phyloP scores from a whole-genome alignment of 1,140 invertebrate genomes.

The Bursaphelenchus mucronatus region DNA sequence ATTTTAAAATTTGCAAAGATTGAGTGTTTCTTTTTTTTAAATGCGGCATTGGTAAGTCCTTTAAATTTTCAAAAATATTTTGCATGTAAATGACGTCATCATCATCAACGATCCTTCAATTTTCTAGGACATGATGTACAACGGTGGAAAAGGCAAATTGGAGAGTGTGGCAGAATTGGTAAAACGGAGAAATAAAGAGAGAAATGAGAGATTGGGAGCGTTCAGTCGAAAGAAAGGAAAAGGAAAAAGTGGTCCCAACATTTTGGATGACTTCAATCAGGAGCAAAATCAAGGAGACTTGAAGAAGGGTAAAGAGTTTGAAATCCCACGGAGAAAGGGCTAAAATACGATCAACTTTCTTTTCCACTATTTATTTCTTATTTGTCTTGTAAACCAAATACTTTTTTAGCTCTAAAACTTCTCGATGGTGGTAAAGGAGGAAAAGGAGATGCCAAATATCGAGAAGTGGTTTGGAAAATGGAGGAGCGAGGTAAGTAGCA shows the following conservation, averaged over 20 bases:
- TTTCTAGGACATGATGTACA: constrained; percentile 53
- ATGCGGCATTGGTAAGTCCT: too few species aligned
- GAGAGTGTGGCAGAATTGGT: constrained; percentile 57
- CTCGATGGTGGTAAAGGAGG: constrained; percentile 64
- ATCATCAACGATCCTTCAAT: constrained; percentile 2
- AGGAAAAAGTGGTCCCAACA: constrained; percentile 60
- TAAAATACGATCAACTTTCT: constrained; percentile 14
- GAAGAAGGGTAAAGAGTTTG: constrained; percentile 43
- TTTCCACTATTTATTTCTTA: too few species aligned
- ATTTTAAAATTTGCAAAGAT: neutral
- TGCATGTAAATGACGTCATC: neutral
- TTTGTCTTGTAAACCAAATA: neutral
- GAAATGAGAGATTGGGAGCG: constrained; percentile 57
- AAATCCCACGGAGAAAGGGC: neutral
- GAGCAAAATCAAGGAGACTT: constrained; percentile 52
- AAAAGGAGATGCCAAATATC: constrained; percentile 67
- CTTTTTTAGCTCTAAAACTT: constrained; percentile 51
- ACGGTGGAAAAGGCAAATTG: constrained; percentile 57
- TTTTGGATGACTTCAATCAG: constrained; percentile 60
- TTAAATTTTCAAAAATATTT: constrained; percentile 9
- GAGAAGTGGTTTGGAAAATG: constrained; percentile 85
- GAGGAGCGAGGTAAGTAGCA: constrained; percentile 69
- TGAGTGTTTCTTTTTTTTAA: neutral
- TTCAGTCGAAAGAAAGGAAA: constrained; percentile 59
- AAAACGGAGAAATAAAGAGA: constrained; percentile 57